Evolutionary conservation across 2,797 vertebrate genomes (phyloP).

Genomic region (Enteromius unitaeniatus): DNA sequence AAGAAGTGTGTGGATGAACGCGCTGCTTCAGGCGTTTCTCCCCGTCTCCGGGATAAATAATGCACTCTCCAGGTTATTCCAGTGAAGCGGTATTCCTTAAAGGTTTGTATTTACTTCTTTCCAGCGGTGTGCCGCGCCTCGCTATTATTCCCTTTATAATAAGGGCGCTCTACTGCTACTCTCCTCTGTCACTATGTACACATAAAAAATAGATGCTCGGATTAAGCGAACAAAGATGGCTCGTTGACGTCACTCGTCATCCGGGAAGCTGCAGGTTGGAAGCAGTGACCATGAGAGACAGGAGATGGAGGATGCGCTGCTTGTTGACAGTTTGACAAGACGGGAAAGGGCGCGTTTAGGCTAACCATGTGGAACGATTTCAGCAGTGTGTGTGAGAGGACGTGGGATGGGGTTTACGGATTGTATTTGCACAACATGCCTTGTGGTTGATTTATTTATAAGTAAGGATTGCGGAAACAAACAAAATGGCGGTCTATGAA

Average conservation of each 20-base stretch:
- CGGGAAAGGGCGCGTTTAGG: neutral
- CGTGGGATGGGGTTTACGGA: neutral
- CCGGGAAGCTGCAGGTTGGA: constrained; percentile 75
- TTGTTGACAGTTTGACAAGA: neutral
- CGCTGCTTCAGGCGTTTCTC: constrained; percentile 73
- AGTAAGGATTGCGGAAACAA: constrained; percentile 57
- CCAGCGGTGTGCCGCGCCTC: constrained; percentile 62
- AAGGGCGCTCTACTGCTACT: constrained; percentile 59
- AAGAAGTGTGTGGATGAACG: constrained; percentile 66
- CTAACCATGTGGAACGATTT: neutral
- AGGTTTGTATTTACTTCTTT: constrained; percentile 18
- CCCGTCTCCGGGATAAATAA: constrained; percentile 62
- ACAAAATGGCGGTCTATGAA: constrained; percentile 81
- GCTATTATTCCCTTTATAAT: constrained; percentile 62
- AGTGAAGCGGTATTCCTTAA: constrained; percentile 44
- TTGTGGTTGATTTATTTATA: constrained; percentile 60
- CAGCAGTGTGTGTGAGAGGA: neutral
- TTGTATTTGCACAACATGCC: constrained; percentile 26
- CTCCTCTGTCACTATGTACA: constrained; percentile 71
- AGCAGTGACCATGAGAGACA: constrained; percentile 65
- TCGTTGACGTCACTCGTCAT: constrained; percentile 82
- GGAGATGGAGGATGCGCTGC: constrained; percentile 44
- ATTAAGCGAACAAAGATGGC: constrained; percentile 80
- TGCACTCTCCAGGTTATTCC: constrained; percentile 65
- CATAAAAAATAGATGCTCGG: constrained; percentile 77